Percentiles rank a stretch among this genome's conserved stretches.
phyloP scores from a whole-genome alignment of 2,888 invertebrate species.

The Harmothoe impar region DNA sequence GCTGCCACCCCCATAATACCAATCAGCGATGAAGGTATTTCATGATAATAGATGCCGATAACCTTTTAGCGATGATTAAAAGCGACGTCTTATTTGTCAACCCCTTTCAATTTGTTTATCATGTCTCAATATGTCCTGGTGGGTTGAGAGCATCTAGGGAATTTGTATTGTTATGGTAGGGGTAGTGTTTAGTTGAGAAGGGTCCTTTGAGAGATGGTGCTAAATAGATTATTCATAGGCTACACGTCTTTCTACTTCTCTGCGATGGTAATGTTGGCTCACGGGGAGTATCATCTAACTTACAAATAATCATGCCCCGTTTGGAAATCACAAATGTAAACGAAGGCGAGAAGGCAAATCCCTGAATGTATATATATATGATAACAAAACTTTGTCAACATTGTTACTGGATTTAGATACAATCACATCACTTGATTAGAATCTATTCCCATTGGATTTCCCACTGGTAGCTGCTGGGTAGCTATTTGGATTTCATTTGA shows the following conservation, averaged over 20 bases:
- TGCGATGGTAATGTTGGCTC: neutral
- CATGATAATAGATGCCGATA: neutral
- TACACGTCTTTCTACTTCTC: slow-evolving; percentile 20
- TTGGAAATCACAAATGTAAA: neutral
- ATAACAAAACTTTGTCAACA: too few relatives aligned
- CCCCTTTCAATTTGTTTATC: neutral
- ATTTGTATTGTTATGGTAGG: neutral
- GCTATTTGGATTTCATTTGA: too few relatives aligned
- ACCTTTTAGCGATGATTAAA: slow-evolving; percentile 17
- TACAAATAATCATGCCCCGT: neutral
- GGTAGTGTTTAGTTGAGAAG: neutral
- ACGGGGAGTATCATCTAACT: slow-evolving; percentile 1
- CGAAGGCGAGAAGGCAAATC: neutral
- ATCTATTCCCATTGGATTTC: too few relatives aligned
- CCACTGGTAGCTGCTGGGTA: too few relatives aligned
- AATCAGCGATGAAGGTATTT: neutral
- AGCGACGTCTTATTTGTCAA: neutral
- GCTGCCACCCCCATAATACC: neutral
- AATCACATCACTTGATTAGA: too few relatives aligned
- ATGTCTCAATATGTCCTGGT: neutral
- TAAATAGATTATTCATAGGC: slow-evolving; percentile 12
- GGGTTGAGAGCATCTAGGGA: neutral
- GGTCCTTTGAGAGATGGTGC: neutral
- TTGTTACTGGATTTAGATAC: too few relatives aligned
- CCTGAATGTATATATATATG: too few relatives aligned